Evolutionary conservation across 2,888 invertebrate species (phyloP), one percentile per base, ranked within the genome.

Genomic region (Flabesymbios commensalis): DNA sequence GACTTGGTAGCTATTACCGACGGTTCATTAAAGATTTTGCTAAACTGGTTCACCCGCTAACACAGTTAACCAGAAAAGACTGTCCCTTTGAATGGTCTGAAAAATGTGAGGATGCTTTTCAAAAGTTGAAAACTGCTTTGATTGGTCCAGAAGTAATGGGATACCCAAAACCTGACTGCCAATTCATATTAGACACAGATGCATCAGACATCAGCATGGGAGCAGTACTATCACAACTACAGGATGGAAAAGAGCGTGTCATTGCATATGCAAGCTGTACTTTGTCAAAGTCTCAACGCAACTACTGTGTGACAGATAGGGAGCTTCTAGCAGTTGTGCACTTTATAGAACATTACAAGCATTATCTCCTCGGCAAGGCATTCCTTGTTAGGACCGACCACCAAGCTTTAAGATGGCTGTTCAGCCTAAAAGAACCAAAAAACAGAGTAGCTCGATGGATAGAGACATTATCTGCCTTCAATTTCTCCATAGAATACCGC

Each of bases 1-100:
- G 71, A 10, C 39, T 22, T n/a, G n/a, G n/a, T n/a, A n/a, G n/a
- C n/a, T 68, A 69, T 26, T 61, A 69, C 42, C 32, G 70, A 5
- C 17, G n/a, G 1, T 65, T 67, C 33, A 55, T 65, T 0, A 45
- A 39, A 33, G 57, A 59, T 26, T 65, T 62, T 59, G 57, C 68
- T 2, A 22, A 59, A 0, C 32, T 64, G 10, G 52, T 63, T 1
- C 26, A 10, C 19, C 63, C 63, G 2, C 52, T 70, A n/a, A 58
- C 64, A 43, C 2, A 10, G 19, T 10, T 69, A 53, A 36, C 1
- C 19, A 5, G 59, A 59, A 62, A 42, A 14, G 17, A 32, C 41
- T 3, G 29, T 49, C 24, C 33, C 19, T 45, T 55, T 7, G n/a
- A 10, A 14, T 55, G 41, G 55, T 26, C 22, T 4, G 26, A 14